These are phyloP conservation scores for Agonum fuliginosum DNA, from an alignment of 2,888 invertebrate species.

Conservation along the genomic window DNA sequence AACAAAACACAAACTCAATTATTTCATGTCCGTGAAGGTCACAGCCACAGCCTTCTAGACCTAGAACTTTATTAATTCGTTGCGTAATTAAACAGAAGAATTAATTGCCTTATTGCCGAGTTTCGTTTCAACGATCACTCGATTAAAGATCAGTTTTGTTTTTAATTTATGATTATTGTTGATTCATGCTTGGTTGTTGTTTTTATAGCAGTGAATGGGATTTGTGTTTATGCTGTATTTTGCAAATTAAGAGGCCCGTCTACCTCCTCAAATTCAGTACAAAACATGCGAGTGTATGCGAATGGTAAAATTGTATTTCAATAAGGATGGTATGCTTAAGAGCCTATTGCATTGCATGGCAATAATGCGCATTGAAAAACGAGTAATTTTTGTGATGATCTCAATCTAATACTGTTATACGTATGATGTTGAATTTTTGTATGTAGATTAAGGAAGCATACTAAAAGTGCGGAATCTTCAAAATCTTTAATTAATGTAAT, in stretches of 20 bases:
- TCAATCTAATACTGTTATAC: no score
- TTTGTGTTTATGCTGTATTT: neutral
- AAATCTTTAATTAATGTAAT: no score
- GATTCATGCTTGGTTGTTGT: neutral
- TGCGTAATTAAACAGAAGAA: slow-evolving; percentile 31
- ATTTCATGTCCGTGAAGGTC: slow-evolving; percentile 5
- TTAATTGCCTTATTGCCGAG: slow-evolving; percentile 32
- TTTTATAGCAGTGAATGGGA: slow-evolving; percentile 11
- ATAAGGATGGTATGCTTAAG: no score
- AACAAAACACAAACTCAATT: slow-evolving; percentile 9
- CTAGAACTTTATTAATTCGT: slow-evolving; percentile 31
- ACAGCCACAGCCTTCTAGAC: slow-evolving; percentile 1
- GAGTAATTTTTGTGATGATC: no score
- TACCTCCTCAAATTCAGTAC: no score
- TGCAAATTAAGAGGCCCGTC: neutral
- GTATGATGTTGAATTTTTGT: no score
- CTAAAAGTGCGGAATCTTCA: no score
- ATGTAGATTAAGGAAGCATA: no score
- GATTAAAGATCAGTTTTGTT: slow-evolving; percentile 28
- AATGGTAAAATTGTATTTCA: no score
- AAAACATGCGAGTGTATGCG: no score
- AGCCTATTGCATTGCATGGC: no score
- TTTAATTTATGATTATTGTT: slow-evolving; percentile 33
- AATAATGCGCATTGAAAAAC: no score
- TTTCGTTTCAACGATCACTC: slow-evolving; percentile 17